phyloP scores from a whole-genome alignment of 2,797 vertebrate species.

The Ataeniobius toweri region DNA sequence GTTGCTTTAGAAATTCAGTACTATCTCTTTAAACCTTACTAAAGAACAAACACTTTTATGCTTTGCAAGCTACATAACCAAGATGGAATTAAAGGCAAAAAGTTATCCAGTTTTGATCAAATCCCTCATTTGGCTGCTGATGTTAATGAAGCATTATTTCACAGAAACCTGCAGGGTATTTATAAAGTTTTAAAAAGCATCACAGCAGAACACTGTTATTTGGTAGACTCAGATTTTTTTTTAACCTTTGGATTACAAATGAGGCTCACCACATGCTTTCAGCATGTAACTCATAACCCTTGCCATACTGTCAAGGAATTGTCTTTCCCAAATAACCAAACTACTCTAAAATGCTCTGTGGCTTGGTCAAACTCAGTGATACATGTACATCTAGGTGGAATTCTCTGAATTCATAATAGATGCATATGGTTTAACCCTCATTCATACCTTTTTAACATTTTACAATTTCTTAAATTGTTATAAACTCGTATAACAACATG shows the following conservation, averaged over 20 bases:
- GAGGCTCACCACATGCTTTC: constrained; percentile 35
- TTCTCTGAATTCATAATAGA: constrained; percentile 82
- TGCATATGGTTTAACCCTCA: constrained; percentile 69
- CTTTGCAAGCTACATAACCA: constrained; percentile 5
- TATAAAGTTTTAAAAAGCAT: constrained; percentile 42
- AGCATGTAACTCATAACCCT: constrained; percentile 29
- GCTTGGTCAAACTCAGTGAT: constrained; percentile 63
- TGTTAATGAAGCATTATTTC: constrained; percentile 39
- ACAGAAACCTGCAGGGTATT: constrained; percentile 49
- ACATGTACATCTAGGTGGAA: constrained; percentile 71
- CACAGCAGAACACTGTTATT: constrained; percentile 58
- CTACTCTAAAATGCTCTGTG: constrained; percentile 47
- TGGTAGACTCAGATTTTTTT: constrained; percentile 56
- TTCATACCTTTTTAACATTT: constrained; percentile 58
- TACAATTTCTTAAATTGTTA: constrained; percentile 56
- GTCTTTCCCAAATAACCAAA: constrained; percentile 44
- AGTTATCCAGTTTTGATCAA: constrained; percentile 41
- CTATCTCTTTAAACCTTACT: not conserved
- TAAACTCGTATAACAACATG: constrained; percentile 42
- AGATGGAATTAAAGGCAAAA: constrained; percentile 25
- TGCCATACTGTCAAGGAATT: constrained; percentile 29
- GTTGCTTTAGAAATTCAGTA: not conserved
- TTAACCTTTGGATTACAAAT: constrained; percentile 64
- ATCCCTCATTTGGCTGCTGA: constrained; percentile 37
- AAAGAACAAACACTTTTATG: not conserved